Percentiles rank a stretch among this genome's conserved stretches.
Conservation (phyloP, 2,888 invertebrate species). For the Drosophila cognata region DNA sequence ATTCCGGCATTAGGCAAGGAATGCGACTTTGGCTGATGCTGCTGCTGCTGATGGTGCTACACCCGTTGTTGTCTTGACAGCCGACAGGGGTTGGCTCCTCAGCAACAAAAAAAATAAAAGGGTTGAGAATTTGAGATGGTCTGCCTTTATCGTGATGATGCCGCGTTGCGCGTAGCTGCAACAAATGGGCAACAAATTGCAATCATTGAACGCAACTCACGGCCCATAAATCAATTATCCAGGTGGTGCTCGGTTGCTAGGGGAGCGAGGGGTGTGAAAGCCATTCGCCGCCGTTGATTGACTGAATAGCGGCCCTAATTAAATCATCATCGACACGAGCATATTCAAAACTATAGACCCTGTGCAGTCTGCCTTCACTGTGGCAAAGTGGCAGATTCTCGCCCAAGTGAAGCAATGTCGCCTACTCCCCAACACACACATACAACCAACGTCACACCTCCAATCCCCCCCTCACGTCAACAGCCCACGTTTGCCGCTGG, state of each 20-base stretch:
- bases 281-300: constrained; percentile 17
- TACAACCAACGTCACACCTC: background rate
- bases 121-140: constrained; percentile 13
- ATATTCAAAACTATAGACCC: constrained; percentile 31
- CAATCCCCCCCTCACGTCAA: too few species aligned
- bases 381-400: background rate
- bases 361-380: background rate
- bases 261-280: background rate
- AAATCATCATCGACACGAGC: constrained; percentile 61
- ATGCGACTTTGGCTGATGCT: constrained; percentile 51
- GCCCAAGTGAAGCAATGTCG: constrained; percentile 19
- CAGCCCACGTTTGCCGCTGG: constrained; percentile 2
- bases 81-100: background rate
- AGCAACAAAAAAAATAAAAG: constrained; percentile 7
- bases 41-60: background rate
- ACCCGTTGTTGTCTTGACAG: constrained; percentile 13
- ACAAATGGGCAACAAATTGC: constrained; percentile 66
- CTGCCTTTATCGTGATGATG: constrained; percentile 15
- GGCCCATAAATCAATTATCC: constrained; percentile 62
- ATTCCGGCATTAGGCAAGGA: constrained; percentile 81
- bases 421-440: constrained; percentile 6
- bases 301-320: constrained; percentile 46
- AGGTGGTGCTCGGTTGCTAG: background rate
- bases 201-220: constrained; percentile 53
- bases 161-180: constrained; percentile 33